Evolutionary conservation across 2,113 vertebrate species (phyloP).

Genomic region (Patagioenas fasciata): DNA sequence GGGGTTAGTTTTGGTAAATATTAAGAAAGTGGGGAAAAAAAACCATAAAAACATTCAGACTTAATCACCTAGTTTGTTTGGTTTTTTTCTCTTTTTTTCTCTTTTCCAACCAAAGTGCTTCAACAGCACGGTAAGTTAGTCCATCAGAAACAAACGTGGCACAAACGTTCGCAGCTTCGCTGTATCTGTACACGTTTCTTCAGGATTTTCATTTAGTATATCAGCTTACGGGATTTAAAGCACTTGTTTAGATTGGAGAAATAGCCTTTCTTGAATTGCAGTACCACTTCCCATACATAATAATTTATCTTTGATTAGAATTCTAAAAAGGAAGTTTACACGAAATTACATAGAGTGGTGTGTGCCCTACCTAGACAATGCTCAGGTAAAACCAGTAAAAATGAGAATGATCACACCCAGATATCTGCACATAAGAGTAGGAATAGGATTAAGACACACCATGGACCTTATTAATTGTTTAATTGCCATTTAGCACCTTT

Average conservation of each 20-base stretch:
- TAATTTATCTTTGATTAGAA: not conserved
- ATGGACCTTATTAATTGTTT: not conserved
- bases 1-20: conserved; percentile 5
- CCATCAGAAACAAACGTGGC: accelerated
- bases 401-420: not conserved
- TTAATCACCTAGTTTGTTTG: not conserved
- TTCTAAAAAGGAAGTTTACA: not conserved
- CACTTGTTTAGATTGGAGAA: not conserved
- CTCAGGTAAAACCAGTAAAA: not conserved
- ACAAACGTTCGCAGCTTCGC: accelerated
- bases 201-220: not conserved
- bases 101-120: not conserved
- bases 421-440: not conserved
- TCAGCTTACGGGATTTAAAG: not conserved
- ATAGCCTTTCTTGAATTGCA: not conserved
- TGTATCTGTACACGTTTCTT: accelerated
- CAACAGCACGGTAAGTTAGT: not conserved
- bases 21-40: not conserved
- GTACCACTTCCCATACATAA: not conserved
- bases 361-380: accelerated
- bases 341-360: not conserved
- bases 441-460: not conserved
- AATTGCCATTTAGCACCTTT: not conserved
- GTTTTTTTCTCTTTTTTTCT: not conserved
- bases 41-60: too few relatives aligned